Conservation (phyloP, 1,140 invertebrate species). For the Akabosia matsudoensis region DNA sequence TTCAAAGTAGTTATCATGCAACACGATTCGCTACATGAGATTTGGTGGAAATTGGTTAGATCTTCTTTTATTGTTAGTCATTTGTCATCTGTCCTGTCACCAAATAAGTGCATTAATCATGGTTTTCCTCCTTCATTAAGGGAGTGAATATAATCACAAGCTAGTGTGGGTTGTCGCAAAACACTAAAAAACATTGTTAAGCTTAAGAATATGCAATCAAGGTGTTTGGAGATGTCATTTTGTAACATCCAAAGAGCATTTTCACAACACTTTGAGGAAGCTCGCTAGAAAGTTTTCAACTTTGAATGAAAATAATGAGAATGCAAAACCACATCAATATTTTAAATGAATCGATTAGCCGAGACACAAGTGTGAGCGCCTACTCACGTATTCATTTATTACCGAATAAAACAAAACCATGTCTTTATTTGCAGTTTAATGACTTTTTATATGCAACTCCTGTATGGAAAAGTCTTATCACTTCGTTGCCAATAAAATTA, state of each 20-base stretch:
- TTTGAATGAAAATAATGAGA: too few relatives aligned
- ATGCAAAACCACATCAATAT: neutral
- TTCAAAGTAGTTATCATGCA: too few relatives aligned
- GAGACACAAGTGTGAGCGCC: too few relatives aligned
- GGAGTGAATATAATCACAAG: neutral
- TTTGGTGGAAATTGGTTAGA: neutral
- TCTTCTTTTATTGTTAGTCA: neutral
- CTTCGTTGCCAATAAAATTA: too few relatives aligned
- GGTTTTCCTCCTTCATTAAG: constrained; percentile 17
- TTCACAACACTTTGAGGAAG: neutral
- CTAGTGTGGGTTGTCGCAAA: neutral
- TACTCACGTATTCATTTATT: too few relatives aligned
- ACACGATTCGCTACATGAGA: neutral
- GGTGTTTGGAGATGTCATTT: too few relatives aligned
- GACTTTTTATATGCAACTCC: too few relatives aligned
- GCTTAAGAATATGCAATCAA: too few relatives aligned
- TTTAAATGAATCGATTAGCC: neutral
- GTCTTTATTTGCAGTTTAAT: too few relatives aligned
- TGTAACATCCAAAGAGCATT: too few relatives aligned
- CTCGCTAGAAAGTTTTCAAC: neutral
- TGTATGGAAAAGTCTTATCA: too few relatives aligned
- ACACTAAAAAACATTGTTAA: neutral
- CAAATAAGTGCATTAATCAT: constrained; percentile 13
- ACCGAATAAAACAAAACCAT: too few relatives aligned
- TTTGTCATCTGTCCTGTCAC: neutral